Base-by-base conservation (phyloP, 2,797 vertebrate species). In the Merluccius polli region DNA sequence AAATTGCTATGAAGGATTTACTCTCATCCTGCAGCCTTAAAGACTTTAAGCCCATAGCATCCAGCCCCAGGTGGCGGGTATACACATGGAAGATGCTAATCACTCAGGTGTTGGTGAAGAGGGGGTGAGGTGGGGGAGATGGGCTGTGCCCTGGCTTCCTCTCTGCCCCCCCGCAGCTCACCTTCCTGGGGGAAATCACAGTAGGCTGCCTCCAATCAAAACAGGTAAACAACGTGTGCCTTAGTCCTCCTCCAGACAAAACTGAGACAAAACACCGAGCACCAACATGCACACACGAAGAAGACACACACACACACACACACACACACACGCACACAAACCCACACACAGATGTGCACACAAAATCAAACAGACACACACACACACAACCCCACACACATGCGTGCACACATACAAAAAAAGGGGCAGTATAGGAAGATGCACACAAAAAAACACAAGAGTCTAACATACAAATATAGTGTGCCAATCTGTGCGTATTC, bases 181-280 rank as follows among this genome's bases (percentile, higher is more conserved):
- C 59, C 38, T 33, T 78, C 79, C 82, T 81, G 70, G 32, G 71
- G 81, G 77, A 84, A 81, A 86, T 88, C 81, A 82, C 73, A 78
- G 79, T 65, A 75, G 75, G 76, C 80, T 65, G 48, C 79, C 83
- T 81, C 82, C 75, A 83, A 90, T 85, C 81, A 85, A 81, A 89
- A 86, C 78, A 75, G 78, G 73, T 84, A 87, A 89, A 87, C 70
- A 80, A n/a, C n/a, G 1, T 52, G 73, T 15, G 70, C 70, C n/a
- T n/a, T 35, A 35, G 63, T 36, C 30, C 38, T 68, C 31, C 78
- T 84, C 80, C 73, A 83, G 78, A 86, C 31, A 27, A 74, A 75
- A 76, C 75, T 15, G 65, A 82, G 78, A 85, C 77, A 68, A 78
- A 75, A n/a, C 44, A 52, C 48, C 75, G 74, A 81, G 73, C 82